These are phyloP conservation scores for Dunckerocampus dactyliophorus DNA, from an alignment of 2,113 vertebrate species.

Conservation along the genomic window DNA sequence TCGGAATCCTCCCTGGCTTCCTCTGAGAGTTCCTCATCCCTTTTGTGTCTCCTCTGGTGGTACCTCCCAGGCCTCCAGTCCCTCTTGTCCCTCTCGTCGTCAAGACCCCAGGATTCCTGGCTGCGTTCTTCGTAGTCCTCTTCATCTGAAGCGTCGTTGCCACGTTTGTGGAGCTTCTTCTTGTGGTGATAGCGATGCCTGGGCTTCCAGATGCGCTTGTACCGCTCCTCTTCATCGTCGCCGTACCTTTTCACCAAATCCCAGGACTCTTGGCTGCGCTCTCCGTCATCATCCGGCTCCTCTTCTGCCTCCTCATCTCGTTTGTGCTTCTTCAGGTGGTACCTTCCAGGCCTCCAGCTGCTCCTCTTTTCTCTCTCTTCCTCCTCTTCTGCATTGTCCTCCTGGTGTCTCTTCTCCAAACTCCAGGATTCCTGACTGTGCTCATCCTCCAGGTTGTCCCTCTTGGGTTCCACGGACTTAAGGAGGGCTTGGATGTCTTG, in stretches of 20 bases:
- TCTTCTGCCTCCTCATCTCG: conserved; percentile 30
- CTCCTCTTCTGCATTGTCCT: conserved; percentile 2
- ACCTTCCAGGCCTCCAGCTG: conserved; percentile 57
- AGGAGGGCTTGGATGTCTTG: conserved; percentile 66
- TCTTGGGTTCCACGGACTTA: conserved; percentile 61
- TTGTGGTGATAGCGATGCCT: conserved; percentile 58
- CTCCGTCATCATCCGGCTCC: conserved; percentile 30
- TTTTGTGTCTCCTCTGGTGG: conserved; percentile 41
- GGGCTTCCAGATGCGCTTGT: conserved; percentile 55
- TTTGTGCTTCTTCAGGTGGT: conserved; percentile 37
- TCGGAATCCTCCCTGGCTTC: conserved; percentile 47
- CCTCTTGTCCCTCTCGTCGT: conserved; percentile 22
- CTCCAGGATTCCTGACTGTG: conserved; percentile 46
- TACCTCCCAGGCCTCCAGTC: conserved; percentile 34
- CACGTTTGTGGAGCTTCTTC: conserved; percentile 42
- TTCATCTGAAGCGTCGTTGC: conserved; percentile 25
- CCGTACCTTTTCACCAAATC: conserved; percentile 40
- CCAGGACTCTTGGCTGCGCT: conserved; percentile 56
- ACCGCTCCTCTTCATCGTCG: conserved; percentile 34
- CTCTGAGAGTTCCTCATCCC: conserved; percentile 38
- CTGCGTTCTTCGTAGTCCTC: conserved; percentile 41
- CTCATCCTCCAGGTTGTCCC: conserved; percentile 25
- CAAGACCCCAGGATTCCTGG: conserved; percentile 39
- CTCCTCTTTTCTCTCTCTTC: conserved; percentile 39
- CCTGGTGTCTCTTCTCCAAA: conserved; percentile 13